These are phyloP conservation scores for Micrastur ruficollis DNA, from an alignment of 2,797 vertebrate species.

Conservation along the genomic window DNA sequence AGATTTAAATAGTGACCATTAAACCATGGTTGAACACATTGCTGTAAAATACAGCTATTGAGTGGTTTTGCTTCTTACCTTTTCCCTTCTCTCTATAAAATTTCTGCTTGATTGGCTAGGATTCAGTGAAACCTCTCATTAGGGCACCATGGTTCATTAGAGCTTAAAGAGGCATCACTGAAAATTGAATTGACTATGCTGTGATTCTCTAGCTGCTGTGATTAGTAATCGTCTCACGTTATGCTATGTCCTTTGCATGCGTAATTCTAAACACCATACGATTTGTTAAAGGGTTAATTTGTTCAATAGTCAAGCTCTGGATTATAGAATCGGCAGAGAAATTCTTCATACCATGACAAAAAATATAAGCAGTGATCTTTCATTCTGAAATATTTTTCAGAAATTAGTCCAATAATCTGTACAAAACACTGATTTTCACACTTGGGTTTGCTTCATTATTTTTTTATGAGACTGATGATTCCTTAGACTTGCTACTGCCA, in stretches of 20 bases:
- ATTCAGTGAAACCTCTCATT: constrained; percentile 75
- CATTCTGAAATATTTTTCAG: neutral
- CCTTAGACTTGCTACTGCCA: neutral
- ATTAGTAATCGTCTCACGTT: constrained; percentile 18
- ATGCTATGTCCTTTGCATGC: constrained; percentile 22
- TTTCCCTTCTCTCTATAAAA: constrained; percentile 62
- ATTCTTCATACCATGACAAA: neutral
- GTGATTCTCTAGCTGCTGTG: constrained; percentile 50
- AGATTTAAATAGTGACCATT: neutral
- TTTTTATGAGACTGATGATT: neutral
- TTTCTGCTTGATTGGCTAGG: constrained; percentile 59
- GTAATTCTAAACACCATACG: neutral
- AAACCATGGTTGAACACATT: neutral
- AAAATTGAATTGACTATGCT: constrained; percentile 71
- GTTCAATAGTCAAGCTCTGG: neutral
- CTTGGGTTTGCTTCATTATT: neutral
- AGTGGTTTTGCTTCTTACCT: constrained; percentile 37
- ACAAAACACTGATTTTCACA: neutral
- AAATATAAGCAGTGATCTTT: neutral
- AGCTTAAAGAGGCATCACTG: constrained; percentile 71
- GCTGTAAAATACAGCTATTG: constrained; percentile 44
- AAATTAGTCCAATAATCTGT: neutral
- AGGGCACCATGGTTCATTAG: constrained; percentile 74
- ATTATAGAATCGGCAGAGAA: neutral
- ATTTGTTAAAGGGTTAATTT: constrained; percentile 14